phyloP scores from a whole-genome alignment of 2,888 invertebrate species.

The Brachylomia viminalis region DNA sequence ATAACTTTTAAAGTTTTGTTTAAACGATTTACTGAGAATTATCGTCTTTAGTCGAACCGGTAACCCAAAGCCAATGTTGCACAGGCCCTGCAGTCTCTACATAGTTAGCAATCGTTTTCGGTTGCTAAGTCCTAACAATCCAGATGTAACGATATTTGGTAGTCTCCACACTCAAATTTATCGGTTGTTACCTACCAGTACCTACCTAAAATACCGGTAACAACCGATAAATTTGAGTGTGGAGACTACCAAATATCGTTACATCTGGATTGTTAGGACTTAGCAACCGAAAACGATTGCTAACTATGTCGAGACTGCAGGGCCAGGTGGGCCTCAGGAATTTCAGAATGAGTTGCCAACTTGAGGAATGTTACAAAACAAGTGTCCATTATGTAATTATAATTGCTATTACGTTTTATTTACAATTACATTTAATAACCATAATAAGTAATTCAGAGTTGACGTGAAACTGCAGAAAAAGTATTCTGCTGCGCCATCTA shows the following conservation, averaged over 20 bases:
- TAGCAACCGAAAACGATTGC: too few relatives aligned
- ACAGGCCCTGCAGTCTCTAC: too few relatives aligned
- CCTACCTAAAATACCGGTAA: too few relatives aligned
- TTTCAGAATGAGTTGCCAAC: slow-evolving; percentile 10
- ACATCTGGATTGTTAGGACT: too few relatives aligned
- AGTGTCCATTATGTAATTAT: slow-evolving; percentile 20
- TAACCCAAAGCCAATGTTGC: background rate
- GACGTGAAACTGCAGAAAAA: slow-evolving; percentile 33
- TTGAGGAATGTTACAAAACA: slow-evolving; percentile 23
- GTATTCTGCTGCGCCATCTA: slow-evolving; percentile 28
- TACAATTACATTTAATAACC: slow-evolving; percentile 26
- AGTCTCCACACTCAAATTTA: too few relatives aligned
- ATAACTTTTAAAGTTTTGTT: slow-evolving; percentile 9
- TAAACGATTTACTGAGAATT: slow-evolving; percentile 12
- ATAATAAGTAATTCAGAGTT: slow-evolving; percentile 5
- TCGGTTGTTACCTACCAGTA: too few relatives aligned
- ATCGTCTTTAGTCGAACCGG: slow-evolving; percentile 24
- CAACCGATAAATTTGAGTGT: too few relatives aligned
- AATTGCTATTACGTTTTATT: background rate
- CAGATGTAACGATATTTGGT: too few relatives aligned
- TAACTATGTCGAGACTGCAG: too few relatives aligned
- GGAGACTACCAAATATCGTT: too few relatives aligned
- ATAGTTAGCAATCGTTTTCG: too few relatives aligned
- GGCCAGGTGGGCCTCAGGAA: slow-evolving; percentile 12
- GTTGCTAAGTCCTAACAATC: too few relatives aligned